Evolutionary conservation across 2,797 vertebrate genomes (phyloP), one percentile per base, ranked within the genome.

Genomic region (Gallinago stenura): DNA sequence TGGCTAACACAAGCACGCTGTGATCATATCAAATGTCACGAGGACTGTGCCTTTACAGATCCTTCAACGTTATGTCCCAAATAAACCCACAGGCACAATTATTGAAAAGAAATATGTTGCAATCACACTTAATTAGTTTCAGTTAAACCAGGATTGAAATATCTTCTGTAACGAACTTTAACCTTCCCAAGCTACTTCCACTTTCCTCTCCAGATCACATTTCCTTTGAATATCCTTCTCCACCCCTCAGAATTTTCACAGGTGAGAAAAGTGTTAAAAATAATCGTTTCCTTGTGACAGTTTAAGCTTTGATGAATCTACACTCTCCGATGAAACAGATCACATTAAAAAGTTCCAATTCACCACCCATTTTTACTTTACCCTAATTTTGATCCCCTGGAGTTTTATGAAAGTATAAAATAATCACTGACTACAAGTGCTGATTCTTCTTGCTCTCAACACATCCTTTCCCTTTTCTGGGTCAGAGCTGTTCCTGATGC

Each of bases 41-140:
- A 85, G 87, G 35, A 65, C 60, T 77, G 16, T 48, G 57, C 31
- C 64, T 96, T 90, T 33, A 70, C 48, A 92, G 17, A 73, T 60
- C 31, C 26, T 69, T 73, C 86, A 83, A 30, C 12, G 8, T 80
- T 62, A 60, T 7, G 31, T 70, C 48, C 68, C 70, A 60, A 75
- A 76, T 48, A 84, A 95, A 82, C 51, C 87, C 68, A 68, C 24
- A 57, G 84, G 64, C 75, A 93, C 45, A 80, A 78, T 89, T 93
- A 94, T 85, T 83, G 75, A 57, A 86, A 95, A 91, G 9, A 94
- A 89, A 87, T 43, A 13, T 35, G 15, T 80, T 83, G 54, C 68
- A 83, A 85, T 93, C 89, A 80, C 56, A 81, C 53, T 79, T 90
- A 62, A 94, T 92, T 80, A 70, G 43, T 84, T 96, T 95, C 85